phyloP scores from a whole-genome alignment of 2,888 invertebrate species.

The Branchipolynoe longqiensis region DNA sequence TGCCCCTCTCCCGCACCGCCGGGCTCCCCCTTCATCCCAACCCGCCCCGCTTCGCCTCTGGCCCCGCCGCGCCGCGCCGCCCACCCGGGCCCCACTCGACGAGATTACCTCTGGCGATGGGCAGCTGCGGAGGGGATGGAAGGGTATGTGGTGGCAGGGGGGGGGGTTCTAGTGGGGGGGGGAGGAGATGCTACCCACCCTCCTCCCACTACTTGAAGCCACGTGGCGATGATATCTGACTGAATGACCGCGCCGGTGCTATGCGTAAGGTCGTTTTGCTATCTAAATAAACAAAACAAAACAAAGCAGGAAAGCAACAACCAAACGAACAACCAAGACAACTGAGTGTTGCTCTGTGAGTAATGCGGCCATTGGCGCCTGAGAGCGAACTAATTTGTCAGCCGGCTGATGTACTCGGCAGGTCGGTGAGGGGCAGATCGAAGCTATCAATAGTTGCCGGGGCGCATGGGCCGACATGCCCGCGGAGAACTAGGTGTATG shows the following conservation, averaged over 20 bases:
- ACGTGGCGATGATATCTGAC: no score
- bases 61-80: neutral
- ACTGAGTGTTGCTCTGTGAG: neutral
- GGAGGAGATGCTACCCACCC: neutral
- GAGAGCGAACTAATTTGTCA: constrained; percentile 33
- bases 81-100: neutral
- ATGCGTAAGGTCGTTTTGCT: neutral
- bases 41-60: neutral
- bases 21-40: neutral
- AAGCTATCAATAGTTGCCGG: constrained; percentile 28
- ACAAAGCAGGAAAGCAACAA: no score
- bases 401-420: neutral
- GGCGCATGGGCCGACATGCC: no score
- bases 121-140: neutral
- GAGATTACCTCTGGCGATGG: constrained; percentile 3
- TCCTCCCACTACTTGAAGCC: no score
- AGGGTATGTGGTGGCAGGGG: neutral
- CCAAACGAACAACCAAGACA: no score
- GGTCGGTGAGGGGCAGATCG: constrained; percentile 8
- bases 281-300: neutral
- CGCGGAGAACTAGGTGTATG: no score
- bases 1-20: neutral
- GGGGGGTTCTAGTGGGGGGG: neutral
- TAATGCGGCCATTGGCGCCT: constrained; percentile 6
- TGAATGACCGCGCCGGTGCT: no score